Evolutionary conservation across 2,113 vertebrate genomes (phyloP), one percentile per base, ranked within the genome.

Genomic region (Tapirus terrestris): DNA sequence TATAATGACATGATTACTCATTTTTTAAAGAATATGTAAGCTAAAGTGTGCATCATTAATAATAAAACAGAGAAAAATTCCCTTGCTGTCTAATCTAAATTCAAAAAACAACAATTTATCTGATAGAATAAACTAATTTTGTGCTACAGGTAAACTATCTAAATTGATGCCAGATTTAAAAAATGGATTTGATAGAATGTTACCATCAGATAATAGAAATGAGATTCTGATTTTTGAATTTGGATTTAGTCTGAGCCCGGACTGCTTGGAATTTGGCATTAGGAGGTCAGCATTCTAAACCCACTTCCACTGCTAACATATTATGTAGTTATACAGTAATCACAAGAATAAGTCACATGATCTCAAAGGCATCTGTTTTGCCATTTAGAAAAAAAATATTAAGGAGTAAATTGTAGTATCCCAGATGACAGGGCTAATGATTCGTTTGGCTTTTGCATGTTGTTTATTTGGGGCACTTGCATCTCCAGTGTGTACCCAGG

Each of bases 1-100:
- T 88, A 61, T 81, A 92, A 94, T 96, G 94, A 85, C 29, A 53
- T 88, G 92, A 97, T 94, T 94, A 85, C 31, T 94, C 70, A 89
- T 27, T 95, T 97, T 95, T 81, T 53, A 84, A 82, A 86, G 25
- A 89, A 13, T 43, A 53, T 63, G 23, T 75, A 39, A 89, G 45
- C 31, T 79, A 79, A 93, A 90, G 21, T 96, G 25, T 97, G 36
- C 33, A 56, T 96, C 39, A 87, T 86, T 96, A 96, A 94, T 96
- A 97, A 96, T 58, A 96, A 48, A 86, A 56, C 12, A 89, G 43
- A 94, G 93, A 97, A 96, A 92, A 93, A 63, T 63, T 77, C 27
- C 20, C 45, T 94, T 67, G 43, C 1, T 61, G 7, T 80, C 25
- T 60, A 84, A 84, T 61, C 18, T 89, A 96, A 89, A 93, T 85